Conservation (phyloP, 2,113 vertebrate genomes). For the Myodes glareolus region DNA sequence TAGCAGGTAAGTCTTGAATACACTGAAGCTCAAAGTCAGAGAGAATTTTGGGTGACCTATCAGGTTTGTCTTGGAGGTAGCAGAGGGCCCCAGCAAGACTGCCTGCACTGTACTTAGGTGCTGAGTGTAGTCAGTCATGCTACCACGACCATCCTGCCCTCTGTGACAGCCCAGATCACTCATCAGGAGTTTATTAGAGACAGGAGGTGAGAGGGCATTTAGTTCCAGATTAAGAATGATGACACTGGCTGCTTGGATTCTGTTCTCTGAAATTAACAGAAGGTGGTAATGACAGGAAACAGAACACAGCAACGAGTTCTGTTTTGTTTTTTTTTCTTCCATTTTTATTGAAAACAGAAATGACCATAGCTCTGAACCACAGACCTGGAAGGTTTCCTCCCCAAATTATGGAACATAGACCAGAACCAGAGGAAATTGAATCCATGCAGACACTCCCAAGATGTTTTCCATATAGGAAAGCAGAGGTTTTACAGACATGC, state of each 20-base stretch:
- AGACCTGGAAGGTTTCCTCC: not conserved
- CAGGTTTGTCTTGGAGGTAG: not conserved
- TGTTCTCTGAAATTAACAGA: not conserved
- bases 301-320: not conserved
- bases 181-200: not conserved
- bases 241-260: not conserved
- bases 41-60: not conserved
- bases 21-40: not conserved
- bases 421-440: conserved; percentile 14
- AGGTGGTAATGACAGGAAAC: not conserved
- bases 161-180: not conserved
- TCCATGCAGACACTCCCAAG: not conserved
- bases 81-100: not conserved
- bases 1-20: not conserved
- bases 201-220: not conserved
- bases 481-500: not conserved
- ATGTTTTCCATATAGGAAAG: not conserved
- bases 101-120: not conserved
- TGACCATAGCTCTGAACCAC: conserved; percentile 10
- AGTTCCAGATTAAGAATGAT: conserved; percentile 42
- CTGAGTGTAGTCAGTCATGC: not conserved
- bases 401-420: not conserved
- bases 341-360: conserved; percentile 60
- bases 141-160: not conserved
- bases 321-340: not conserved